phyloP scores from a whole-genome alignment of 1,140 invertebrate genomes.

The Anastrepha obliqua region DNA sequence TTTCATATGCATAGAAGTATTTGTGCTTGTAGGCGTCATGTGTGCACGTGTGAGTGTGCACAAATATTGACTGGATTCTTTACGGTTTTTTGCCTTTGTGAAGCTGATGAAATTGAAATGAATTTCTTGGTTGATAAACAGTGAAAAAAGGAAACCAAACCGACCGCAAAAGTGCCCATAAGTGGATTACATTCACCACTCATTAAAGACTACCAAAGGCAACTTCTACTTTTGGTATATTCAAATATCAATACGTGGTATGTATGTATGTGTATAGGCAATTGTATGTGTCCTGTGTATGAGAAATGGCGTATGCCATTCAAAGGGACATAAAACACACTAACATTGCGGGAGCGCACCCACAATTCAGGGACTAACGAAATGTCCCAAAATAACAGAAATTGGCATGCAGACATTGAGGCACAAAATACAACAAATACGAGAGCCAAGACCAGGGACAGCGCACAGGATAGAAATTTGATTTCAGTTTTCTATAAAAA shows the following conservation, averaged over 20 bases:
- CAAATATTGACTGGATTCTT: slow-evolving; percentile 1
- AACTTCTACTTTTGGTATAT: background rate
- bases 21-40: background rate
- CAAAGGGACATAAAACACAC: slow-evolving; percentile 7
- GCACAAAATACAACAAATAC: background rate
- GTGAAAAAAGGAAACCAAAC: slow-evolving; percentile 42
- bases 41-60: background rate
- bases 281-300: background rate
- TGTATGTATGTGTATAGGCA: background rate
- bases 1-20: background rate
- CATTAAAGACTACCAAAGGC: slow-evolving; percentile 35
- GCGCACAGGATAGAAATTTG: background rate
- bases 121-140: slow-evolving; percentile 52
- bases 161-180: slow-evolving; percentile 47
- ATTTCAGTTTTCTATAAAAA: background rate
- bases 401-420: background rate
- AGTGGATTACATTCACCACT: slow-evolving; percentile 52
- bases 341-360: background rate
- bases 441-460: background rate
- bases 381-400: slow-evolving; percentile 33
- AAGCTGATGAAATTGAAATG: slow-evolving; percentile 48
- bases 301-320: background rate
- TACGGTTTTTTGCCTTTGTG: background rate
- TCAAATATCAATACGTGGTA: background rate
- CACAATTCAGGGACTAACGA: slow-evolving; percentile 8